Percentiles rank a stretch among this genome's conserved stretches.
phyloP scores from a whole-genome alignment of 2,888 invertebrate genomes.

The Drosophila birchii region DNA sequence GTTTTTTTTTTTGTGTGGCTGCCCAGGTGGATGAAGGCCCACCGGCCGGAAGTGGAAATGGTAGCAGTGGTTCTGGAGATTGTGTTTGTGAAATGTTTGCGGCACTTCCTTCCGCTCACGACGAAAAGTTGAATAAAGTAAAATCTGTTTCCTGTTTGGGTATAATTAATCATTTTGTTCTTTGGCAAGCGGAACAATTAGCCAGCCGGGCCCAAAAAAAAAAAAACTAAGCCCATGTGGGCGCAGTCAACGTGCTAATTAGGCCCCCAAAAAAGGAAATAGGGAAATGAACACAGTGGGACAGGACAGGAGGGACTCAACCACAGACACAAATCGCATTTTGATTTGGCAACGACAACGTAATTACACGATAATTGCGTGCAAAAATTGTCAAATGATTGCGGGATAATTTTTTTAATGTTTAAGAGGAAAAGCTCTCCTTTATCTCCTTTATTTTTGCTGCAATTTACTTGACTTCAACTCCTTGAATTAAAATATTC shows the following conservation, averaged over 20 bases:
- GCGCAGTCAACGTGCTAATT: constrained; percentile 77
- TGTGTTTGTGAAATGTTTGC: constrained; percentile 76
- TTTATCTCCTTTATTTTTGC: neutral
- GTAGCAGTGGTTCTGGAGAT: constrained; percentile 31
- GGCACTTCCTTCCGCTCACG: constrained; percentile 76
- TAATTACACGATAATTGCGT: constrained; percentile 56
- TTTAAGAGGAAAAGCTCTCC: neutral
- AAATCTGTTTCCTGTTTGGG: constrained; percentile 80
- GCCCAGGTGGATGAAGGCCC: constrained; percentile 42
- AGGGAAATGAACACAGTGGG: constrained; percentile 29
- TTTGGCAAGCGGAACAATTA: constrained; percentile 78
- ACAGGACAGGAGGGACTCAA: constrained; percentile 12
- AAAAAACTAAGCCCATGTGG: constrained; percentile 55
- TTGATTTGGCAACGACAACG: constrained; percentile 70
- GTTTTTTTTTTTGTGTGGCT: constrained; percentile 52
- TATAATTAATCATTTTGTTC: constrained; percentile 79
- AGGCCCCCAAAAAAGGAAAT: constrained; percentile 59
- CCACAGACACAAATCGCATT: constrained; percentile 61
- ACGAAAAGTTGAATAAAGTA: constrained; percentile 75
- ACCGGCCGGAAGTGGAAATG: constrained; percentile 38
- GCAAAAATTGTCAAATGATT: constrained; percentile 21
- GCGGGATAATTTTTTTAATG: neutral
- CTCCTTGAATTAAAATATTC: neutral
- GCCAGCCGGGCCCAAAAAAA: constrained; percentile 38
- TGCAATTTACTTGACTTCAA: neutral